phyloP scores from a whole-genome alignment of 2,113 vertebrate genomes.

The Cephalopterus ornatus region DNA sequence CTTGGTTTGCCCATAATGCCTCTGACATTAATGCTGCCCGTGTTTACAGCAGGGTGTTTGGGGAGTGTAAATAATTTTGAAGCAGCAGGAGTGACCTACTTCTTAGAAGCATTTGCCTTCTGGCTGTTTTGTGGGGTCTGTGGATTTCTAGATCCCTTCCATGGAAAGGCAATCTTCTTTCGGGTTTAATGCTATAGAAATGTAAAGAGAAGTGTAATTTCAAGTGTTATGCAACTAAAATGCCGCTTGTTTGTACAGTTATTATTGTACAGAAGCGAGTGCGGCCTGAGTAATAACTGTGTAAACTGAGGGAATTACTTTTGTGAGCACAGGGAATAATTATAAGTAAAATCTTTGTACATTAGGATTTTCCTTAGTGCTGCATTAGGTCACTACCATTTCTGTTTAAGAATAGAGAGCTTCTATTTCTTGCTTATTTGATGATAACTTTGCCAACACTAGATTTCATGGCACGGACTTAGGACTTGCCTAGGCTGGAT shows the following conservation, averaged over 20 bases:
- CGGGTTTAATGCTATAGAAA: not conserved
- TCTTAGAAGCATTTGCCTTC: conserved; percentile 65
- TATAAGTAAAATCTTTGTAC: not conserved
- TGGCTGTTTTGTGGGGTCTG: conserved; percentile 5
- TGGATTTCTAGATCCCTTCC: not conserved
- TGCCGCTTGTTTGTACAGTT: not conserved
- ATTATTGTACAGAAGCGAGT: not conserved
- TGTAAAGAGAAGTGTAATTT: not conserved
- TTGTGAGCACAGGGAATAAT: not conserved
- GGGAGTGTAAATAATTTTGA: conserved; percentile 45
- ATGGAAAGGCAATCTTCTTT: not conserved
- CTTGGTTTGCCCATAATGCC: not conserved
- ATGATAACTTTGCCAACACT: not conserved
- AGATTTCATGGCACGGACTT: not conserved
- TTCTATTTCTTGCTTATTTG: not conserved
- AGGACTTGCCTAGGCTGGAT: fast-evolving
- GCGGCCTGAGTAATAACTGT: not conserved
- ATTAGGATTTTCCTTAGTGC: not conserved
- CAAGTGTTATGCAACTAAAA: not conserved
- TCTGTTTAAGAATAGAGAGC: not conserved
- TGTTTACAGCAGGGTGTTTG: not conserved
- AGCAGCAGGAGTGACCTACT: conserved; percentile 66
- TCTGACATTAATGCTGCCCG: not conserved
- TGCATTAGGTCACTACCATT: not conserved
- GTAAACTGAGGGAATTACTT: not conserved